Evolutionary conservation across 2,113 vertebrate species (phyloP).

Genomic region (Edolisoma coerulescens): DNA sequence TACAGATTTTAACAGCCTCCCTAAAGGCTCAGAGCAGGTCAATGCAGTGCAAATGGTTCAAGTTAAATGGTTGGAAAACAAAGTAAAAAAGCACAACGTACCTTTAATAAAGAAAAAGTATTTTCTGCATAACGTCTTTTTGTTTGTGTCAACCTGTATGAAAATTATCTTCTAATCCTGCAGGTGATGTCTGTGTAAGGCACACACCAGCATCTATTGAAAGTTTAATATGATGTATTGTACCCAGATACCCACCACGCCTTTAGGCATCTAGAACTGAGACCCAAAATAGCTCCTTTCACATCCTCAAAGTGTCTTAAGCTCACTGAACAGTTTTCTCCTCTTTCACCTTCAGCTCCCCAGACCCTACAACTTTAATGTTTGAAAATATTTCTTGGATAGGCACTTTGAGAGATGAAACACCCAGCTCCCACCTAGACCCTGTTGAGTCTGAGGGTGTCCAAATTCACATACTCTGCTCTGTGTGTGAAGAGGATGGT

Average conservation of each 20-base stretch:
- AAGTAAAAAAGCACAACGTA: background rate
- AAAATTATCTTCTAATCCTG: background rate
- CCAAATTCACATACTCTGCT: background rate
- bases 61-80: background rate
- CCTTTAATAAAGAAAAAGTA: background rate
- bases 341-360: background rate
- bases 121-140: background rate
- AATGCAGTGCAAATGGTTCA: background rate
- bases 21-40: background rate
- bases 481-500: background rate
- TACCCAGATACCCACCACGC: background rate
- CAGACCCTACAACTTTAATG: background rate
- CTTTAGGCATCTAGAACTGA: background rate
- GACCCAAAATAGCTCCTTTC: background rate
- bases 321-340: background rate
- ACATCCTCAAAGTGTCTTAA: background rate
- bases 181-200: background rate
- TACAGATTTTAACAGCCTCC: background rate
- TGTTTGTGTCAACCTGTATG: background rate
- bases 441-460: background rate
- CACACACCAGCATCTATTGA: background rate
- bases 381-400: background rate
- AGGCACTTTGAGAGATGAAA: background rate
- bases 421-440: background rate
- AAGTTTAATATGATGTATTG: background rate